phyloP scores from a whole-genome alignment of 2,113 vertebrate genomes.

The Pelodiscus sinensis region DNA sequence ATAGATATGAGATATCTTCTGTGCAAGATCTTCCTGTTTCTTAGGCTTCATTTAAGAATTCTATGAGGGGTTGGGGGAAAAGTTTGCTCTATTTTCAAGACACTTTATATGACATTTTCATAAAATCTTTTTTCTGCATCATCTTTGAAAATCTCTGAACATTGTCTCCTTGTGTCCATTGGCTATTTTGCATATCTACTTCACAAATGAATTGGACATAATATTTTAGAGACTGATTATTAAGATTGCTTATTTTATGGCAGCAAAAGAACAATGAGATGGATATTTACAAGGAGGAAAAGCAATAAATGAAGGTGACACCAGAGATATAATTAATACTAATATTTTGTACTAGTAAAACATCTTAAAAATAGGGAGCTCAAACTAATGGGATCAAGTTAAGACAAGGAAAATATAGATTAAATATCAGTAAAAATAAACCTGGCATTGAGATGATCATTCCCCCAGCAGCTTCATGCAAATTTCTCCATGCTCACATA shows the following conservation, averaged over 20 bases:
- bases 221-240: not conserved
- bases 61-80: not conserved
- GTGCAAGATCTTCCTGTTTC: not conserved
- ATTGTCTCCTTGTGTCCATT: not conserved
- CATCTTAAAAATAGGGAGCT: not conserved
- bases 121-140: not conserved
- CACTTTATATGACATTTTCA: not conserved
- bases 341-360: not conserved
- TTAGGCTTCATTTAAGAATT: not conserved
- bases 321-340: not conserved
- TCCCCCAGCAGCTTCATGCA: not conserved
- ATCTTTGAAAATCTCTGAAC: not conserved
- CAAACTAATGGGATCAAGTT: not conserved
- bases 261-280: not conserved
- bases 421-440: not conserved
- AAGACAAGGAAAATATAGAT: too few species aligned
- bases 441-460: not conserved
- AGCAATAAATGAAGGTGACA: not conserved
- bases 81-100: not conserved
- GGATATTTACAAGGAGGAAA: not conserved
- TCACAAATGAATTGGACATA: accelerated
- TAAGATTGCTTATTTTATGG: not conserved
- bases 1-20: not conserved
- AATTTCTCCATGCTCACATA: not conserved
- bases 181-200: not conserved